These are phyloP conservation scores for Panagrolaimus sp. DNA, from an alignment of 1,140 invertebrate species.

Conservation along the genomic window DNA sequence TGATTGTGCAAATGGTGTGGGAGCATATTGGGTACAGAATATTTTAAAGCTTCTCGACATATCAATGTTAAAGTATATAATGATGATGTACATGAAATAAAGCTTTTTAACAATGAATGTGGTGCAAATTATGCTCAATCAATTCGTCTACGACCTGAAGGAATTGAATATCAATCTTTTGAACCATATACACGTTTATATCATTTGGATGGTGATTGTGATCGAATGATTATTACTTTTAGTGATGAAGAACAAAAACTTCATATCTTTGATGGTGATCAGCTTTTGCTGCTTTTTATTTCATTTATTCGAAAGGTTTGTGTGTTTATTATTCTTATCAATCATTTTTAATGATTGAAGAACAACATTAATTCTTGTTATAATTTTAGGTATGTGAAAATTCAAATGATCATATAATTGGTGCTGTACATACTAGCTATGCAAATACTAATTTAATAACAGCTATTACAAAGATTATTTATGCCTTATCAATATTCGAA, in stretches of 20 bases:
- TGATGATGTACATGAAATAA: slow-evolving; percentile 8
- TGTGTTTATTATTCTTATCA: background rate
- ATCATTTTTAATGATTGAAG: no score
- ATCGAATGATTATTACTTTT: slow-evolving; percentile 86
- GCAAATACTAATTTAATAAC: background rate
- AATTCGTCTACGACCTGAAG: slow-evolving; percentile 24
- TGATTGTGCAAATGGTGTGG: slow-evolving; percentile 57
- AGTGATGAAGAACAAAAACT: slow-evolving; percentile 70
- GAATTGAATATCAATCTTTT: slow-evolving; percentile 69
- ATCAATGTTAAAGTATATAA: slow-evolving; percentile 25
- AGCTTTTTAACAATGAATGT: slow-evolving; percentile 26
- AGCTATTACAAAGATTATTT: slow-evolving; percentile 52
- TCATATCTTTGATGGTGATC: slow-evolving; percentile 84
- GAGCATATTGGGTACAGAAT: slow-evolving; percentile 39
- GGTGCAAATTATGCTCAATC: slow-evolving; percentile 58
- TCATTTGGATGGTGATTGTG: slow-evolving; percentile 93
- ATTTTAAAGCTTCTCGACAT: slow-evolving; percentile 14
- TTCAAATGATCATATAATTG: background rate
- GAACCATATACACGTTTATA: slow-evolving; percentile 63
- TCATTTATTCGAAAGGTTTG: slow-evolving; percentile 30
- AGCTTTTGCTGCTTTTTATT: slow-evolving; percentile 74
- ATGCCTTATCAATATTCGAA: slow-evolving; percentile 80
- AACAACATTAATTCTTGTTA: no score
- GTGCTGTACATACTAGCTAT: background rate
- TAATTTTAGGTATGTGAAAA: background rate